Percentiles rank a stretch among this genome's conserved stretches.
Evolutionary conservation across 2,113 vertebrate species (phyloP).

Genomic region (Kryptolebias marmoratus): DNA sequence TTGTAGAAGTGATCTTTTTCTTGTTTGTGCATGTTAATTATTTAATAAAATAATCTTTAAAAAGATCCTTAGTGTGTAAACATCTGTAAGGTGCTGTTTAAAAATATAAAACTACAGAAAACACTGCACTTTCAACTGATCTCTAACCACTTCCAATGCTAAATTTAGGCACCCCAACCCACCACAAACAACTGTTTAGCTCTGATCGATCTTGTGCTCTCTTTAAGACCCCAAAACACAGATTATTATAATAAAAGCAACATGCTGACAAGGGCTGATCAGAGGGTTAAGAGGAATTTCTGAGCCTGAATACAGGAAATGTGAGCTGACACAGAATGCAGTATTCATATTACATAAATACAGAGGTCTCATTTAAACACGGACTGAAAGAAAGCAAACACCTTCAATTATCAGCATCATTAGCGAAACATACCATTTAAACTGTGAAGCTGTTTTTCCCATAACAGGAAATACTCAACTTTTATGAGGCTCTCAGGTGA

Average conservation of each 20-base stretch:
- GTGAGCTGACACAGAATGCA: constrained; percentile 67
- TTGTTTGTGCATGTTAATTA: no score
- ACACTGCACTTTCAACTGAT: not conserved
- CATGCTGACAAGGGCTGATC: constrained; percentile 66
- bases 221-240: constrained; percentile 69
- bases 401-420: constrained; percentile 26
- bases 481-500: constrained; percentile 9
- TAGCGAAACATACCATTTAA: constrained; percentile 5
- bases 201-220: constrained; percentile 76
- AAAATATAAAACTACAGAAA: not conserved
- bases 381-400: constrained; percentile 9
- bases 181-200: constrained; percentile 62
- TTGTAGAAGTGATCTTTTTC: no score
- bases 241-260: constrained; percentile 79
- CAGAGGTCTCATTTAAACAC: constrained; percentile 42
- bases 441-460: no score
- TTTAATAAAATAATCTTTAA: no score
- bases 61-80: no score
- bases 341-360: constrained; percentile 51
- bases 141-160: not conserved
- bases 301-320: constrained; percentile 52
- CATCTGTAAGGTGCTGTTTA: not conserved
- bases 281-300: constrained; percentile 28
- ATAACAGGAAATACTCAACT: not conserved
- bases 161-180: constrained; percentile 20